Base-by-base conservation (phyloP, 2,113 vertebrate genomes). In the Sinosuthora webbiana region DNA sequence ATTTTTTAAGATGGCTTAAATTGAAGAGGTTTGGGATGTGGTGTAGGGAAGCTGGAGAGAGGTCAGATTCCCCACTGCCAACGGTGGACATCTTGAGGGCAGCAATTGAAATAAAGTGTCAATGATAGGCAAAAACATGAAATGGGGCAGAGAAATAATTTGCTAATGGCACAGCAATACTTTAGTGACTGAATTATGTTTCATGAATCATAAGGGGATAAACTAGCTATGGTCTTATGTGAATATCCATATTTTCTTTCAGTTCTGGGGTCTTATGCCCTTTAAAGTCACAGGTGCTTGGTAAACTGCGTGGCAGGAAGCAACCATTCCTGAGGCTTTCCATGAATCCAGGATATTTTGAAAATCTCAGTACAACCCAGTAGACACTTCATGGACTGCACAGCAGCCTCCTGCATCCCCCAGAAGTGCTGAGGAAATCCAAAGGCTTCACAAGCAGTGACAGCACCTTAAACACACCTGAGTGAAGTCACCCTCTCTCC, bases 301-400 rank as follows among this genome's bases (percentile, higher is more conserved):
- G 20, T 33, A 68, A 93, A 47, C 6, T 30, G 20, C 0, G 0
- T 20, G 15, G 15, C 1, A 24, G 25, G 23, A 70, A 60, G 11
- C 6, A 70, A 17, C 1, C 4, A 2, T 7, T 87, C 33, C 31
- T 47, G 49, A 62, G 63, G 19, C 1, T 62, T 70, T 47, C 68
- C 35, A 55, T 4, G 14, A 21, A 71, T 50, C 37, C 55, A 74
- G 39, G 16, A 39, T 5, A 16, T 64, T 83, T 53, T 47, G 18
- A 44, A 89, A 64, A 18, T 31, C 18, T 49, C 39, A 8, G 11
- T 20, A 55, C 4, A 2, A 31, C 5, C n/a, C 70, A 73, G 28
- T 2, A 35, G 33, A 15, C 23, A 35, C 23, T 35, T 65, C 23
- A 17, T 8, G 21, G 25, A 20, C n/a, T 27, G 7, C 16, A 17